These are phyloP conservation scores for Clarias fuscus DNA, from an alignment of 2,797 vertebrate genomes.

Conservation along the genomic window DNA sequence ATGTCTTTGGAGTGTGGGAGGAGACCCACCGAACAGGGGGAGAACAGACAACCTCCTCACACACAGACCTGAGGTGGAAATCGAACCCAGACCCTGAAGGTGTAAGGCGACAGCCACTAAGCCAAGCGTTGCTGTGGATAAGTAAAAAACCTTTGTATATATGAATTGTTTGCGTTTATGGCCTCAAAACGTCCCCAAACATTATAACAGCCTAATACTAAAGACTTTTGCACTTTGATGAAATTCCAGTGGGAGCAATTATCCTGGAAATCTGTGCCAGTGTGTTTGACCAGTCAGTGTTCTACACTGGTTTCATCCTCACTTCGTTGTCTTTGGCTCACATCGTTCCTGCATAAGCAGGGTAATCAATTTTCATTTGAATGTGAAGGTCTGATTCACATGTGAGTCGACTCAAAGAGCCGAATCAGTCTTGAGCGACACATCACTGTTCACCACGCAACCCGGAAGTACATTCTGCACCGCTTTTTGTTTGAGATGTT, in stretches of 20 bases:
- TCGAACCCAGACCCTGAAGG: too few species aligned
- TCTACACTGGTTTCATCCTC: background rate
- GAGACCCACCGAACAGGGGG: too few species aligned
- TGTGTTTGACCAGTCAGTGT: background rate
- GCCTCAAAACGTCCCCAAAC: background rate
- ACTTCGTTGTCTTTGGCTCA: background rate
- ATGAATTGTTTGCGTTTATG: background rate
- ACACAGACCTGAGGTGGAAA: too few species aligned
- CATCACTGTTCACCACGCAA: constrained; percentile 2
- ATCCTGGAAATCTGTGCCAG: background rate
- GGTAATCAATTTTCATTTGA: background rate
- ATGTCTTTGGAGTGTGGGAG: too few species aligned
- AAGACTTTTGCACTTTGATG: background rate
- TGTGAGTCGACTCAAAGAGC: background rate
- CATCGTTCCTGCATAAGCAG: background rate
- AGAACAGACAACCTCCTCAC: too few species aligned
- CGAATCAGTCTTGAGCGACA: background rate
- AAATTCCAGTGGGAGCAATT: background rate
- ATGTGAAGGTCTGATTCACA: background rate
- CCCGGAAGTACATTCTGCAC: constrained; percentile 32
- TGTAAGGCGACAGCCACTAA: too few species aligned
- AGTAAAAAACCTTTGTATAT: background rate
- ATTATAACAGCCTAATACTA: background rate
- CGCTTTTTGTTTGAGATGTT: constrained; percentile 34
- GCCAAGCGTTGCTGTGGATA: background rate